Conservation (phyloP, 1,140 invertebrate genomes). For the Dendrolimus kikuchii region DNA sequence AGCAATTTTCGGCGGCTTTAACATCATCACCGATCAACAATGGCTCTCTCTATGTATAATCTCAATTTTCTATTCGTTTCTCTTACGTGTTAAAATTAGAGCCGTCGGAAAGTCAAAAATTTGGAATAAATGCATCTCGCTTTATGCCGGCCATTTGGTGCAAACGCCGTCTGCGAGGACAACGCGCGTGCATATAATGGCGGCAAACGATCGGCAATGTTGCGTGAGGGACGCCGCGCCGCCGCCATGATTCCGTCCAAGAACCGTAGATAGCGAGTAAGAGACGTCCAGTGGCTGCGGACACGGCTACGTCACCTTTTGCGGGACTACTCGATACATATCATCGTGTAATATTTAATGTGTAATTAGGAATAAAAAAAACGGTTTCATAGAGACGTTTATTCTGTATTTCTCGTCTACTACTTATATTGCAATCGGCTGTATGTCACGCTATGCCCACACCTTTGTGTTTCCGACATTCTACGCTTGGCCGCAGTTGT, state of each 20-base stretch:
- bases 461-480: constrained; percentile 36
- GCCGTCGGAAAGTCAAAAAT: constrained; percentile 14
- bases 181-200: constrained; percentile 17
- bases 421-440: constrained; percentile 63
- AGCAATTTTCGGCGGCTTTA: constrained; percentile 13
- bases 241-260: constrained; percentile 70
- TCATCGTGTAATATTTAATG: constrained; percentile 70
- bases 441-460: constrained; percentile 58
- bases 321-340: constrained; percentile 72
- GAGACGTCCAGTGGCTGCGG: constrained; percentile 69
- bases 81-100: constrained; percentile 8
- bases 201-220: constrained; percentile 8
- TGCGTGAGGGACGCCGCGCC: constrained; percentile 33
- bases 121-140: constrained; percentile 17
- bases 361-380: constrained; percentile 63
- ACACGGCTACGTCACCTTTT: constrained; percentile 69
- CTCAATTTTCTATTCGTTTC: too few species aligned
- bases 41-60: constrained; percentile 22
- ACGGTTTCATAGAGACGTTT: constrained; percentile 69
- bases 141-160: constrained; percentile 16
- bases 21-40: constrained; percentile 7
- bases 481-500: constrained; percentile 32
- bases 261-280: constrained; percentile 67
- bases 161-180: neutral
- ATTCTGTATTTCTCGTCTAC: constrained; percentile 64